Evolutionary conservation across 2,797 vertebrate genomes (phyloP).

Genomic region (Scolopax rusticola): DNA sequence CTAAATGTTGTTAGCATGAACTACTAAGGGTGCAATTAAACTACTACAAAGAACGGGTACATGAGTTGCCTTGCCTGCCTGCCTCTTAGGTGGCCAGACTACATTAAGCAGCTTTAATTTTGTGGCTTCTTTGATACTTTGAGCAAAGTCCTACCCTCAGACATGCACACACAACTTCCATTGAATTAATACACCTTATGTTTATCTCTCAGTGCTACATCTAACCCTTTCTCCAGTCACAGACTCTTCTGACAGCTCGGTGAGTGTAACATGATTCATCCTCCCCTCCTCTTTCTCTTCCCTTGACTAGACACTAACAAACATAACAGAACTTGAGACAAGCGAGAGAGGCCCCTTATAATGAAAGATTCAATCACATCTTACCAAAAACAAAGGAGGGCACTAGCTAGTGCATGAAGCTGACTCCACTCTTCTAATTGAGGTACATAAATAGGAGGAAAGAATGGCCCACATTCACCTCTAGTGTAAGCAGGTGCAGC

Average conservation of each 20-base stretch:
- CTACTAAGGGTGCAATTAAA: background rate
- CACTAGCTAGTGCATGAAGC: background rate
- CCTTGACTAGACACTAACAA: conserved; percentile 60
- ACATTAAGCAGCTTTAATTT: conserved; percentile 24
- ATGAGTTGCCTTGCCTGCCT: background rate
- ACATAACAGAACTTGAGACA: conserved; percentile 45
- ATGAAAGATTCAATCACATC: conserved; percentile 10
- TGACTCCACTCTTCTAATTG: background rate
- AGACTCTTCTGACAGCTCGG: conserved; percentile 41
- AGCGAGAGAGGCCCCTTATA: conserved; percentile 7
- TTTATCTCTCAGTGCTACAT: conserved; percentile 6
- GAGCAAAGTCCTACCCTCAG: conserved; percentile 27
- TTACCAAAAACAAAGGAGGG: conserved; percentile 34
- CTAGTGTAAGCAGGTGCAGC: background rate
- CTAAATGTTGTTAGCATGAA: background rate
- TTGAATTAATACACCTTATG: conserved; percentile 42
- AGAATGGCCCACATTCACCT: background rate
- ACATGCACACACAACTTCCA: background rate
- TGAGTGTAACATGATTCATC: conserved; percentile 48
- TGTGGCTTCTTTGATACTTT: conserved; percentile 64
- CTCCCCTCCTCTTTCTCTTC: conserved; percentile 32
- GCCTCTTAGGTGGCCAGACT: conserved; percentile 51
- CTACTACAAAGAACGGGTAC: background rate
- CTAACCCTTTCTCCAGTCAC: background rate
- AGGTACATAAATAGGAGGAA: background rate